phyloP scores from a whole-genome alignment of 2,113 vertebrate genomes.

The Mobula birostris region DNA sequence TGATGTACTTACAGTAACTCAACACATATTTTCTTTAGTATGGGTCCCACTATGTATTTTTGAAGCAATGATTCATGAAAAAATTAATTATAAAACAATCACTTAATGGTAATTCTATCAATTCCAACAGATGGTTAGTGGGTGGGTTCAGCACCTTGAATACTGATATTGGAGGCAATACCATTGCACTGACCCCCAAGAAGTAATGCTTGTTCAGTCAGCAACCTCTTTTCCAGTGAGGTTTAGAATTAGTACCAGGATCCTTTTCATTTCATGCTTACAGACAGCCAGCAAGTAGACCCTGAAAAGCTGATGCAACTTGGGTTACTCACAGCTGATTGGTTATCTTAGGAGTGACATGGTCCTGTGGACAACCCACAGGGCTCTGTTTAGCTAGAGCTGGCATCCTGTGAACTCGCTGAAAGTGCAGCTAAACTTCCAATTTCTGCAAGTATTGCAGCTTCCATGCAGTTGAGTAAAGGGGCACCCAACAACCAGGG shows the following conservation, averaged over 20 bases:
- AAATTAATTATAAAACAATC: background rate
- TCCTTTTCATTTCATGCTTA: background rate
- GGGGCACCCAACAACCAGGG: conserved; percentile 23
- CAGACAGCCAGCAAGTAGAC: background rate
- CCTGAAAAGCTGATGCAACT: background rate
- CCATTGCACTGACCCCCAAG: background rate
- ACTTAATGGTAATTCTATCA: background rate
- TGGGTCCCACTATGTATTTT: background rate
- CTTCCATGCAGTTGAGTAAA: background rate
- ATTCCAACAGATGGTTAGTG: background rate
- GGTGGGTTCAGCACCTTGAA: background rate
- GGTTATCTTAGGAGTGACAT: background rate
- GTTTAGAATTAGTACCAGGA: background rate
- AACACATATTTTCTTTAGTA: background rate
- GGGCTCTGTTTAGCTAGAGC: background rate
- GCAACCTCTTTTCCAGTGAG: background rate
- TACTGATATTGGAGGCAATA: background rate
- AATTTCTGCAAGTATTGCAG: background rate
- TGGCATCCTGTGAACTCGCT: background rate
- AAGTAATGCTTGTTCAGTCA: background rate
- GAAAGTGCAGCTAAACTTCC: background rate
- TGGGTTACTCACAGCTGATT: background rate
- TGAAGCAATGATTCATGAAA: background rate
- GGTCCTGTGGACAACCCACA: background rate
- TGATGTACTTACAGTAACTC: background rate